These are phyloP conservation scores for Poecilia velifera DNA, from an alignment of 2,797 vertebrate genomes.

Conservation along the genomic window DNA sequence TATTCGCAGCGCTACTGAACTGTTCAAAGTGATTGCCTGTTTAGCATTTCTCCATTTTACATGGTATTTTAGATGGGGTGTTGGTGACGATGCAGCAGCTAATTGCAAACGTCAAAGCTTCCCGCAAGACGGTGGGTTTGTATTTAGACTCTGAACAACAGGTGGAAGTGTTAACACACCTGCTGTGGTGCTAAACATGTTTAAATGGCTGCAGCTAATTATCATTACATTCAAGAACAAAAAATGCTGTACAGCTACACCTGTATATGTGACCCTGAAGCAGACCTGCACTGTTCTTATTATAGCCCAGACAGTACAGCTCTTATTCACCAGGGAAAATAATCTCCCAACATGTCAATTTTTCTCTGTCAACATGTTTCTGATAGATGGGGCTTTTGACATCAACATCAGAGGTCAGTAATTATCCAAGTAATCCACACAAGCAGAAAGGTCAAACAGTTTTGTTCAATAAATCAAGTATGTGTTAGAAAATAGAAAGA, in stretches of 20 bases:
- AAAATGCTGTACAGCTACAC: neutral
- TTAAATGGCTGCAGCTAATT: neutral
- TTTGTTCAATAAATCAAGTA: no score
- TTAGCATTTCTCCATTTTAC: constrained; percentile 19
- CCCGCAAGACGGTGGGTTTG: neutral
- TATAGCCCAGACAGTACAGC: neutral
- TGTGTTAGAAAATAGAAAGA: no score
- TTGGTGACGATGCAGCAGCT: neutral
- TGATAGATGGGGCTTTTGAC: neutral
- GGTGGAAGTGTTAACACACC: neutral
- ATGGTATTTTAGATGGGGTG: constrained; percentile 1
- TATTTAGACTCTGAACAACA: neutral
- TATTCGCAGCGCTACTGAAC: constrained; percentile 22
- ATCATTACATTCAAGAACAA: neutral
- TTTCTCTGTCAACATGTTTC: neutral
- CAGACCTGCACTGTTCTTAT: neutral
- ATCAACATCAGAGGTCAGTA: neutral
- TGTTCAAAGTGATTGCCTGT: constrained; percentile 6
- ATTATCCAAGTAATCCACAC: neutral
- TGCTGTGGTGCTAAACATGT: neutral
- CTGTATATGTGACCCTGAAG: neutral
- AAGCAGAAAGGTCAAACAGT: no score
- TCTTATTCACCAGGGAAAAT: neutral
- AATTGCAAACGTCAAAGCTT: neutral
- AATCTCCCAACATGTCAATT: neutral